phyloP scores from a whole-genome alignment of 2,113 vertebrate species.

The Varanus salvator region DNA sequence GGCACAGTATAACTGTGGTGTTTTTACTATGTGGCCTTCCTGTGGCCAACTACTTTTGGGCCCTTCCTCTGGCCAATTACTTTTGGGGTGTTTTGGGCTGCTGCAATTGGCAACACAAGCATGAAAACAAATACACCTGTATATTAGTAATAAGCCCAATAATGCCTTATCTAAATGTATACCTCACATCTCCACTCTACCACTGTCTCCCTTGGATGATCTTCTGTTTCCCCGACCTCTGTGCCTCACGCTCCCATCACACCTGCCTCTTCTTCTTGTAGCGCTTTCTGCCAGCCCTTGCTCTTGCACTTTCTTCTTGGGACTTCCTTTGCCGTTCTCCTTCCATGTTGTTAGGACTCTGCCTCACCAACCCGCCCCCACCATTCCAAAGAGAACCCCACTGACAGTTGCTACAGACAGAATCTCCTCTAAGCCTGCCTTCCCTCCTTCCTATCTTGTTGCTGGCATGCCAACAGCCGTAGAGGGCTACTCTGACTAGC shows the following conservation, averaged over 20 bases:
- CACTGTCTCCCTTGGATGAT: no score
- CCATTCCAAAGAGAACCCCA: slow-evolving; percentile 1
- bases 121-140: no score
- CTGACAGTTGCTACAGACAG: background rate
- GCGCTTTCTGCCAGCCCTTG: background rate
- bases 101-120: no score
- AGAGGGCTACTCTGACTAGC: background rate
- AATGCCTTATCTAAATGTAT: no score
- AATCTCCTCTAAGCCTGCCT: background rate
- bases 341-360: background rate
- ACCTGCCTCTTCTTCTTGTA: background rate
- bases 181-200: no score
- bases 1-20: no score
- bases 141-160: no score
- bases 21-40: no score
- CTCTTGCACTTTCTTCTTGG: background rate
- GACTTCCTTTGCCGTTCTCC: background rate
- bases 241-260: background rate
- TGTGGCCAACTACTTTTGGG: no score
- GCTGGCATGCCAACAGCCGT: background rate
- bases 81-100: no score
- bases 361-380: background rate
- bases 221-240: background rate
- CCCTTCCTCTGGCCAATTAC: no score
- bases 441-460: background rate